These are phyloP conservation scores for Alouatta palliata DNA, from an alignment of 2,113 vertebrate genomes.

Conservation along the genomic window DNA sequence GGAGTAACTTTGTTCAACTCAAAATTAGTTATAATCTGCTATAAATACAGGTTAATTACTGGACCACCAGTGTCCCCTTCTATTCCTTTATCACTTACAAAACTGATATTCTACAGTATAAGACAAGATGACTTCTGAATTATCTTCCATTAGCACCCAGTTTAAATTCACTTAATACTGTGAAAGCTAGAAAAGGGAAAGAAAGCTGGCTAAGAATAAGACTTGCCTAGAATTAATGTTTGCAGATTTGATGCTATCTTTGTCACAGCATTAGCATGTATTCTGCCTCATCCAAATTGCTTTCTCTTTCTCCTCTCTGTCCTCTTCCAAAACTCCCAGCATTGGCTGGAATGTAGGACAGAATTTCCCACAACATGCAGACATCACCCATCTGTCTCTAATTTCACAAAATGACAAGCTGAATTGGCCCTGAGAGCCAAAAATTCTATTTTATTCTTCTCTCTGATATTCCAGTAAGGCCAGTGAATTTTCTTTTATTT, in stretches of 20 bases:
- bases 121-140: conserved; percentile 14
- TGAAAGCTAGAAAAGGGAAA: conserved; percentile 37
- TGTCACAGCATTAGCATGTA: conserved; percentile 64
- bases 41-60: neutral
- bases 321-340: neutral
- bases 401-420: conserved; percentile 52
- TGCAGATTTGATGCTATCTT: conserved; percentile 68
- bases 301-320: conserved; percentile 62
- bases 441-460: neutral
- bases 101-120: conserved; percentile 18
- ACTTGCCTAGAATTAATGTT: conserved; percentile 65
- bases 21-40: neutral
- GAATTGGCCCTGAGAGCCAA: neutral
- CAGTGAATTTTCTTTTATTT: neutral
- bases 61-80: neutral
- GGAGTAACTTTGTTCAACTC: neutral
- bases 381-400: conserved; percentile 66
- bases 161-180: conserved; percentile 61
- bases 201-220: conserved; percentile 42
- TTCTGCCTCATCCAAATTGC: conserved; percentile 46
- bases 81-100: neutral
- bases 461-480: neutral
- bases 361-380: conserved; percentile 67
- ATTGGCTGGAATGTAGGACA: conserved; percentile 54
- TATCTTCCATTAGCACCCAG: neutral